Conservation (phyloP, 2,888 invertebrate genomes). For the Podabrus alpinus region DNA sequence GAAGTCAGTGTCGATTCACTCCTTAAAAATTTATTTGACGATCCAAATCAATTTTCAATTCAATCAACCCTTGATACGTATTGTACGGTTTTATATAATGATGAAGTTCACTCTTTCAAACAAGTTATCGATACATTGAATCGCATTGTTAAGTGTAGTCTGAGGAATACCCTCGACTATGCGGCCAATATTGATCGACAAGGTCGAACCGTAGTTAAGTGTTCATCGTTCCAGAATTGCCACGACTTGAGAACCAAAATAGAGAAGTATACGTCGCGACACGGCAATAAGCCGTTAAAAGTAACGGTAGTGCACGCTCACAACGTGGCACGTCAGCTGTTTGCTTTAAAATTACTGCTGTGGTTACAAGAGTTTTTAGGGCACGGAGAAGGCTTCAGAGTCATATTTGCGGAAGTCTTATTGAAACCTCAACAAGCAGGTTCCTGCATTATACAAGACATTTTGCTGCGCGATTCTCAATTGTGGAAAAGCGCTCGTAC, state of each 20-base stretch:
- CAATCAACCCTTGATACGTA: slow-evolving; percentile 79
- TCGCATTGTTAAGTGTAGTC: slow-evolving; percentile 85
- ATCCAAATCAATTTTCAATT: no score
- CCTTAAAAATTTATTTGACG: slow-evolving; percentile 61
- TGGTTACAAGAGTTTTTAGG: slow-evolving; percentile 92
- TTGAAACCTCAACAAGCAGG: slow-evolving; percentile 58
- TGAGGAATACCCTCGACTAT: slow-evolving; percentile 90
- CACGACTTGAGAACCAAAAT: slow-evolving; percentile 78
- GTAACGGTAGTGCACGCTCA: slow-evolving; percentile 89
- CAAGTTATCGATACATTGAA: slow-evolving; percentile 92
- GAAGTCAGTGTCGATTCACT: slow-evolving; percentile 77
- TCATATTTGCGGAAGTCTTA: slow-evolving; percentile 75
- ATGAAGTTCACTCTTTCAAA: slow-evolving; percentile 98
- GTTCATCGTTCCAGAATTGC: slow-evolving; percentile 78
- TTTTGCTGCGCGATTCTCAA: slow-evolving; percentile 81
- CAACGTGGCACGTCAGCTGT: slow-evolving; percentile 92
- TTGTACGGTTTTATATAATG: slow-evolving; percentile 95
- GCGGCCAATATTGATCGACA: slow-evolving; percentile 97
- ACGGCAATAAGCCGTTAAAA: slow-evolving; percentile 77
- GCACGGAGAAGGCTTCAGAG: slow-evolving; percentile 76
- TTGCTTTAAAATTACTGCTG: slow-evolving; percentile 83
- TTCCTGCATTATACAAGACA: slow-evolving; percentile 67
- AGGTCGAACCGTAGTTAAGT: slow-evolving; percentile 90
- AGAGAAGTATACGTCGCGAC: slow-evolving; percentile 79
- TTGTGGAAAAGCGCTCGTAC: slow-evolving; percentile 95